These are phyloP conservation scores for Ciconia stormi DNA, from an alignment of 2,113 vertebrate species.

Conservation along the genomic window DNA sequence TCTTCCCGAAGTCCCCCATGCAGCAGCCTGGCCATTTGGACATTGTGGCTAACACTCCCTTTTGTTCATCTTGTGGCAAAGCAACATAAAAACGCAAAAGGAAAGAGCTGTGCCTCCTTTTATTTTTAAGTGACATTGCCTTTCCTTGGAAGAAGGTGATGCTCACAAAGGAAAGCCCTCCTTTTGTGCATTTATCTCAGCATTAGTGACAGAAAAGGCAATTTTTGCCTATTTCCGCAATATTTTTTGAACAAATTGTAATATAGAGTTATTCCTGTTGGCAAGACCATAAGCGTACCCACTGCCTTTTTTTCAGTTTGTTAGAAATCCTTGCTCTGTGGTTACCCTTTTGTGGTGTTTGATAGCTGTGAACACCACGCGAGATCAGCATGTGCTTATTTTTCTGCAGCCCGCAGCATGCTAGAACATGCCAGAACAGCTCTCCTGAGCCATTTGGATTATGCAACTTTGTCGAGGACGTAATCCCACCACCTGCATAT, in stretches of 20 bases:
- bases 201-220: neutral
- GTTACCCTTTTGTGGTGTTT: too few relatives aligned
- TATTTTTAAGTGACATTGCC: neutral
- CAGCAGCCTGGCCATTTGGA: neutral
- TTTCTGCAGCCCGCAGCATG: neutral
- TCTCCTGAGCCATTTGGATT: neutral
- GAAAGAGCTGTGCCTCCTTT: neutral
- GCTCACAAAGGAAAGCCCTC: neutral
- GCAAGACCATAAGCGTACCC: neutral
- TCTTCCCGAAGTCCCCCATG: neutral
- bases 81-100: neutral
- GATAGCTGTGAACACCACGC: neutral
- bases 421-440: too few relatives aligned
- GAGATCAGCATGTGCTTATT: neutral
- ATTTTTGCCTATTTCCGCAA: accelerated
- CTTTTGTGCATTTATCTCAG: neutral
- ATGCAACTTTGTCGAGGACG: neutral
- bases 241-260: neutral
- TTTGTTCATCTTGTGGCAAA: neutral
- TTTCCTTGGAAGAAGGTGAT: neutral
- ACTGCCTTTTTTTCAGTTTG: neutral
- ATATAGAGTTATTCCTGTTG: neutral
- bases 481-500: neutral
- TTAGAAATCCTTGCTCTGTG: neutral
- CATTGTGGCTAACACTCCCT: accelerated